phyloP scores from a whole-genome alignment of 2,888 invertebrate species.

The Ypsolopha sequella region DNA sequence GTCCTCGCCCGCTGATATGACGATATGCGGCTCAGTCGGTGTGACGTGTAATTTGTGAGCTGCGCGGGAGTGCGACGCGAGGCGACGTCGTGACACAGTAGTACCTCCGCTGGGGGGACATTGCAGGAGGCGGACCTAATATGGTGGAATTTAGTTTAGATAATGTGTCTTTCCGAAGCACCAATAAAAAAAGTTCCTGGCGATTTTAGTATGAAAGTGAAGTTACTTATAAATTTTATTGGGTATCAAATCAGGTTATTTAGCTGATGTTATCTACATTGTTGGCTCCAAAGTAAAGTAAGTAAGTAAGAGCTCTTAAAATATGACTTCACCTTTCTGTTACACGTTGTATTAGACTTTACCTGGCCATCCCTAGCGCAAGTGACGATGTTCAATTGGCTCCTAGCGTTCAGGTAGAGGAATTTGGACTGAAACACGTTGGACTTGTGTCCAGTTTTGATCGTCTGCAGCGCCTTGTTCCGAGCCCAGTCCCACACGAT shows the following conservation, averaged over 20 bases:
- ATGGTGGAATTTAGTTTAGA: too few species aligned
- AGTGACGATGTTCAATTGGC: slow-evolving; percentile 87
- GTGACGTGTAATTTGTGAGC: slow-evolving; percentile 89
- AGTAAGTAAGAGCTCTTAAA: too few species aligned
- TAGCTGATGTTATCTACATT: too few species aligned
- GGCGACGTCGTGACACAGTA: slow-evolving; percentile 69
- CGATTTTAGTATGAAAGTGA: too few species aligned
- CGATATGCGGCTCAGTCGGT: slow-evolving; percentile 79
- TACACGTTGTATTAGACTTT: slow-evolving; percentile 8
- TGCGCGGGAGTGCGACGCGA: slow-evolving; percentile 80
- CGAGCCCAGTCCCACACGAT: slow-evolving; percentile 93
- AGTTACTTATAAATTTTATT: too few species aligned
- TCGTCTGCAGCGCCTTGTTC: slow-evolving; percentile 73
- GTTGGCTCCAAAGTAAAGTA: too few species aligned
- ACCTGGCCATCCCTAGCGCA: slow-evolving; percentile 93
- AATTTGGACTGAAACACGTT: slow-evolving; percentile 96
- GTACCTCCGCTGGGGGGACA: slow-evolving; percentile 67
- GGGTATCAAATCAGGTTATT: too few species aligned
- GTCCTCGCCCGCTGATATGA: slow-evolving; percentile 92
- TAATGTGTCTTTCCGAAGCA: too few species aligned
- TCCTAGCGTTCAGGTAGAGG: slow-evolving; percentile 77
- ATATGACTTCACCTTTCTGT: too few species aligned
- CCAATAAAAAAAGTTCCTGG: too few species aligned
- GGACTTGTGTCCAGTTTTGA: slow-evolving; percentile 85
- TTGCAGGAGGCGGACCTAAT: slow-evolving; percentile 71